Conservation (phyloP, 2,888 invertebrate species). For the Sphaerophoria taeniata region DNA sequence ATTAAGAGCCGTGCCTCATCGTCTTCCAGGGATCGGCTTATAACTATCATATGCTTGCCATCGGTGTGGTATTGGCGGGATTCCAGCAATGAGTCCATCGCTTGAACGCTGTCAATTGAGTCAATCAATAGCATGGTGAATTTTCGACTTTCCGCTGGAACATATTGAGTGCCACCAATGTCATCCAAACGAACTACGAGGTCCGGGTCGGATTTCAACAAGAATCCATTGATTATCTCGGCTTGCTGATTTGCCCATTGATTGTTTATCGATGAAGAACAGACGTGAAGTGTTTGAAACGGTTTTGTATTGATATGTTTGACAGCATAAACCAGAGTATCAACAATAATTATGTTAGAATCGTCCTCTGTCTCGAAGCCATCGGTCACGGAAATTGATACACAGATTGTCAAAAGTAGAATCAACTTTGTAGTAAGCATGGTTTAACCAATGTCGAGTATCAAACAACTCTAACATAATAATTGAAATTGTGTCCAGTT, state of each 20-base stretch:
- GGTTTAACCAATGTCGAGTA: too few relatives aligned
- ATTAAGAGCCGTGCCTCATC: neutral
- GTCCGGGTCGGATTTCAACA: neutral
- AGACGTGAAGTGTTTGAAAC: slow-evolving; percentile 26
- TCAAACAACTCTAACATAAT: neutral
- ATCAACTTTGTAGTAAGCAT: too few relatives aligned
- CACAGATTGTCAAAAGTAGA: neutral
- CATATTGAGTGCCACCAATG: neutral
- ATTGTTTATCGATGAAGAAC: slow-evolving; percentile 30
- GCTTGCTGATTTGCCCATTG: slow-evolving; percentile 32
- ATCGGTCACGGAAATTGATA: neutral
- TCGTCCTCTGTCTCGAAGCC: neutral
- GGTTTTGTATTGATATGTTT: slow-evolving; percentile 26
- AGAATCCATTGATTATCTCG: slow-evolving; percentile 43
- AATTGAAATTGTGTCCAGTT: neutral
- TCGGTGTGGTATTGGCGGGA: slow-evolving; percentile 35
- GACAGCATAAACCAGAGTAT: slow-evolving; percentile 12
- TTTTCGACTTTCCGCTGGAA: neutral
- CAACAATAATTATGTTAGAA: neutral
- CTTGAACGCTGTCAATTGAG: slow-evolving; percentile 17
- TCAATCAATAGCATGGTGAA: slow-evolving; percentile 54
- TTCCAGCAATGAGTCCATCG: slow-evolving; percentile 9
- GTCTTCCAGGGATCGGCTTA: neutral
- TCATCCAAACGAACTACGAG: slow-evolving; percentile 38
- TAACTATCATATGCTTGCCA: slow-evolving; percentile 50